Evolutionary conservation across 2,797 vertebrate species (phyloP).

Genomic region (Urocyon cinereoargenteus): DNA sequence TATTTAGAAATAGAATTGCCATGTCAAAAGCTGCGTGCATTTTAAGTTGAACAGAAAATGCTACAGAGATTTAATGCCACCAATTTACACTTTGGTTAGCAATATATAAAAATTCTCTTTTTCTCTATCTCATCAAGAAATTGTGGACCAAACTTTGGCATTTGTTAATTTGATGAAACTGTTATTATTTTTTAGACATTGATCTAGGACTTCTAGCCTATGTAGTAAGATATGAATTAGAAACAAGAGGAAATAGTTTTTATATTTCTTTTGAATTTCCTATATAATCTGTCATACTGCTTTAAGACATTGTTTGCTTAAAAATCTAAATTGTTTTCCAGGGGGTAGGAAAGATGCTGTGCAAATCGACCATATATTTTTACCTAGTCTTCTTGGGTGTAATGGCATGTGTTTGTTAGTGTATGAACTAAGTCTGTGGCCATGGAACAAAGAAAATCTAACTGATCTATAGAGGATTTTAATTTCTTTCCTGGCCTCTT

Average conservation of each 20-base stretch:
- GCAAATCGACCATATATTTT: background rate
- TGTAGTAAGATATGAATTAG: background rate
- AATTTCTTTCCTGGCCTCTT: background rate
- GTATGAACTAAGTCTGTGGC: background rate
- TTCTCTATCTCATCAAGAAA: background rate
- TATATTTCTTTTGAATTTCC: background rate
- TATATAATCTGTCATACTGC: background rate
- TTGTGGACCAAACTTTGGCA: background rate
- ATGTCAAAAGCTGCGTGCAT: background rate
- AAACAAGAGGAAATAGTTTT: background rate
- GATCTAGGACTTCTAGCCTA: background rate
- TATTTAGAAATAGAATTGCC: background rate
- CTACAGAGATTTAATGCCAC: background rate
- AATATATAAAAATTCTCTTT: background rate
- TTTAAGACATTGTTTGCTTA: background rate
- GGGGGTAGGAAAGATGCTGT: background rate
- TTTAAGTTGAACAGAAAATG: background rate
- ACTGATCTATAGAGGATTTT: background rate
- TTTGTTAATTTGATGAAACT: background rate
- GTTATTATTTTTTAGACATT: background rate
- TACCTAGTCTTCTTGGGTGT: background rate
- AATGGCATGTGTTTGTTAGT: background rate
- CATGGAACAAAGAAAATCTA: background rate
- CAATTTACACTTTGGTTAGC: background rate
- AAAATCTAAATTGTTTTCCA: background rate